Evolutionary conservation across 2,888 invertebrate genomes (phyloP).

Genomic region (Agrenia bidenticulata): DNA sequence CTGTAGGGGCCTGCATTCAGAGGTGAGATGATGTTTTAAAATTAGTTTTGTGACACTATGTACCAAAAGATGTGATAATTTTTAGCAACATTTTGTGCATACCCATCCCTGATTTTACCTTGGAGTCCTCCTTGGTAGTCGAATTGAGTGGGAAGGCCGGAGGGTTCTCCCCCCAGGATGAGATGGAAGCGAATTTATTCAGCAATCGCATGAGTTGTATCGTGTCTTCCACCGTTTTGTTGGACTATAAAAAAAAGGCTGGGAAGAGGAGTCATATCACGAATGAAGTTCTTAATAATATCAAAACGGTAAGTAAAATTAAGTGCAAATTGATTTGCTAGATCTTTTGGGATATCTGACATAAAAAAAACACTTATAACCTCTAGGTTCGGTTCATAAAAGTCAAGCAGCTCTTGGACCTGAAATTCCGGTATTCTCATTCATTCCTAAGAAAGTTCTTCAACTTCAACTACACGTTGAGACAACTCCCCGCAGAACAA

Average conservation of each 20-base stretch:
- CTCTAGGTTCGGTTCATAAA: constrained; percentile 15
- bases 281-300: constrained; percentile 29
- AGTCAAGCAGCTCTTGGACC: constrained; percentile 30
- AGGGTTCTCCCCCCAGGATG: constrained; percentile 12
- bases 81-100: background rate
- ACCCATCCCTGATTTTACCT: constrained; percentile 27
- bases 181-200: constrained; percentile 20
- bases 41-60: background rate
- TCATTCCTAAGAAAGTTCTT: no score
- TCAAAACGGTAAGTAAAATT: constrained; percentile 9
- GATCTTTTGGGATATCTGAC: background rate
- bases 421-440: constrained; percentile 3
- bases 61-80: background rate
- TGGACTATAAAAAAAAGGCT: constrained; percentile 17
- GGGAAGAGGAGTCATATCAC: constrained; percentile 26
- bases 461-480: constrained; percentile 56
- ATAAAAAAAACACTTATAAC: background rate
- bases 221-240: constrained; percentile 19
- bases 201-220: constrained; percentile 23
- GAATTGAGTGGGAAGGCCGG: constrained; percentile 27
- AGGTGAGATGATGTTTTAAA: background rate
- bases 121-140: constrained; percentile 17
- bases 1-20: background rate
- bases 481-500: constrained; percentile 65
- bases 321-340: background rate